Evolutionary conservation across 2,797 vertebrate genomes (phyloP).

Genomic region (Phataginus tricuspis): DNA sequence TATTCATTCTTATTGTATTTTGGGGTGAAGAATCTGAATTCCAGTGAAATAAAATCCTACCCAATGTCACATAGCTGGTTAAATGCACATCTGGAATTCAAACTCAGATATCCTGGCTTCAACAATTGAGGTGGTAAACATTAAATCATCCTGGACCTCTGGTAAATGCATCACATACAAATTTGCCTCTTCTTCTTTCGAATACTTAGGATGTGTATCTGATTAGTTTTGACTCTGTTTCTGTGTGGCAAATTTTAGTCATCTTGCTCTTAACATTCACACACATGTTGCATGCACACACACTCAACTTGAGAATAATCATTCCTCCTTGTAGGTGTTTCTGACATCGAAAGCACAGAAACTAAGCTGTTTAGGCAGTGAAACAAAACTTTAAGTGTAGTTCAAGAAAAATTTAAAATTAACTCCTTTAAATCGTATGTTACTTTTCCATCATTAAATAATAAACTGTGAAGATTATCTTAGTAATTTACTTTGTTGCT

Average conservation of each 20-base stretch:
- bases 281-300: accelerated
- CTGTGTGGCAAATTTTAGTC: not conserved
- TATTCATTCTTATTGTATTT: not conserved
- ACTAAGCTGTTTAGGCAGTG: not conserved
- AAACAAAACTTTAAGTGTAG: not conserved
- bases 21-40: not conserved
- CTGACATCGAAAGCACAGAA: not conserved
- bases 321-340: not conserved
- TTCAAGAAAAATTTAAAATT: not conserved
- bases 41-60: not conserved
- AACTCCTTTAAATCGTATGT: not conserved
- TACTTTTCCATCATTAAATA: not conserved
- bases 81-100: not conserved
- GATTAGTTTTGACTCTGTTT: not conserved
- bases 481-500: not conserved
- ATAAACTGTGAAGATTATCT: not conserved
- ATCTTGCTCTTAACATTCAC: not conserved
- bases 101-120: not conserved
- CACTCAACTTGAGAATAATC: not conserved
- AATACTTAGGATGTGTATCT: not conserved
- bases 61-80: not conserved
- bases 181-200: not conserved
- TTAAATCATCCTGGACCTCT: not conserved
- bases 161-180: not conserved
- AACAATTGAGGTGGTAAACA: accelerated